Base-by-base conservation (phyloP, 2,888 invertebrate species). In the Microchrysa polita region DNA sequence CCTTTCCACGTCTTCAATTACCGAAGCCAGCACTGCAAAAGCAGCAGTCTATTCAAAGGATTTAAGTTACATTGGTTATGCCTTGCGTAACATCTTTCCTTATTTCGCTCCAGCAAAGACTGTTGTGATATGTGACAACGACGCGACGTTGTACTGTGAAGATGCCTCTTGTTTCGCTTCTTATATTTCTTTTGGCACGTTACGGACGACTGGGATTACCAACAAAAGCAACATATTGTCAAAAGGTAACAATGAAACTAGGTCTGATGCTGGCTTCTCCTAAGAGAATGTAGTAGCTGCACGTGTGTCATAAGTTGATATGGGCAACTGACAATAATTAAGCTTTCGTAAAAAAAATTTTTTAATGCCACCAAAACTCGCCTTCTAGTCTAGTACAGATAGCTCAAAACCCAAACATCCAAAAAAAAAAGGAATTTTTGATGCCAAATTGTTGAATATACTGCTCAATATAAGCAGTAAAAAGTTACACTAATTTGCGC, bases 1-100 rank as follows among this genome's bases (percentile, higher is more conserved):
- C 57, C 40, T 57, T 69, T 57, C 40, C 69, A 40, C 40, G 55
- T 69, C 69, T 69, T 57, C 69, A 55, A 55, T 69, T 69, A 69
- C 69, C 65, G 48, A 65, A 44, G 65, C 65, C 18, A 42, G 20
- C 63, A 42, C 42, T 63, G 42, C 40, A 42, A 44, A 65, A 48
- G 48, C 44, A 44, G 23, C 22, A 44, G 9, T 48, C 65, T 65
- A 48, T 65, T 65, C 65, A 65, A 65, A 65, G 65, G 65, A 65
- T 65, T 65, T 65, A 10, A 44, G 48, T 65, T 65, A 65, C 65
- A 44, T 48, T 40, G 20, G 65, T 2, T 2, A 34, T 34, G 48
- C 22, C 20, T 65, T 44, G 65, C 65, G 48, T 65, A 65, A 65
- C 65, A 48, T 65, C 65, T 48, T 48, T 48, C 16, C 14, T 20